Evolutionary conservation across 1,140 invertebrate species (phyloP), one percentile per base, ranked within the genome.

Genomic region (Laupala kohalensis): DNA sequence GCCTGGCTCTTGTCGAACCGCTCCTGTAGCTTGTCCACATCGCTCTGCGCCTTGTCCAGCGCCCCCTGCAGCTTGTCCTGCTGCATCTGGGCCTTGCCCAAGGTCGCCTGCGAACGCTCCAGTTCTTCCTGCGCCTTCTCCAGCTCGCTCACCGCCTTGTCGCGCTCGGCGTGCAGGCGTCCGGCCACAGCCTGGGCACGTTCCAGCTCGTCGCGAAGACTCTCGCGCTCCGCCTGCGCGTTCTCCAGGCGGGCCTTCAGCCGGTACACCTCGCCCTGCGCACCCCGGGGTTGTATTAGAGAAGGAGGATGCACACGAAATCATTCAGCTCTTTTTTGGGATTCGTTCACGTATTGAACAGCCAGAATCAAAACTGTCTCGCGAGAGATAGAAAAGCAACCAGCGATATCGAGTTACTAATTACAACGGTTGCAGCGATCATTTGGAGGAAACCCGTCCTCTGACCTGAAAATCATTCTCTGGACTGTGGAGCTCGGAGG

Each of bases 211-310:
- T 96, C 94, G 69, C 94, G 91, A 69, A 96, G 81, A 78, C 91
- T 95, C 77, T 96, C 93, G 77, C 94, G 92, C 82, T 97, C 94
- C 70, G 90, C 91, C 83, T 96, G 93, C 78, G 94, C 93, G 82
- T 96, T 96, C 83, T 96, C 95, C 76, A 97, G 83, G 79, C 94
- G 90, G 15, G 94, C 94, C 81, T 96, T 96, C 72, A 96, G 84
- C 77, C 94, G 86, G 78, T 96, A 96, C 15, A 97, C 94, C 81
- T 97, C 95, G 69, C 94, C 94, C 80, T 96, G 72, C 4, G 6
- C n/a, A n/a, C n/a, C n/a, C n/a, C n/a, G n/a, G n/a, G n/a, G n/a
- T n/a, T n/a, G n/a, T n/a, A n/a, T n/a, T n/a, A n/a, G n/a, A n/a
- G n/a, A n/a, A n/a, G n/a, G n/a, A n/a, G n/a, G n/a, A n/a, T n/a